These are phyloP conservation scores for Aspidiotus rigidus DNA, from an alignment of 2,888 invertebrate species.

Conservation along the genomic window DNA sequence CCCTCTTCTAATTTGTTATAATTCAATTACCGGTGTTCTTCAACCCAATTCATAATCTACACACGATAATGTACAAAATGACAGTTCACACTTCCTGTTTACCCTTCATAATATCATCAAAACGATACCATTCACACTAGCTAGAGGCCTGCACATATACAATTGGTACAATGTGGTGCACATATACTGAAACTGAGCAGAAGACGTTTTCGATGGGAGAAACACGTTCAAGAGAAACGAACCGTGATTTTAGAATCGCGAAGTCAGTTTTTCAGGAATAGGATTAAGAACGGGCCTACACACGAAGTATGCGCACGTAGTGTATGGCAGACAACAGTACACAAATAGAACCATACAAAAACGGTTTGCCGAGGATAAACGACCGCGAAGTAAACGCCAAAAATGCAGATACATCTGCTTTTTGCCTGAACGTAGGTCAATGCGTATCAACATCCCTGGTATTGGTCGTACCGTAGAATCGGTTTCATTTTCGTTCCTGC, in stretches of 20 bases:
- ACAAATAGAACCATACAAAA: neutral
- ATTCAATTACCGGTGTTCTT: too few relatives aligned
- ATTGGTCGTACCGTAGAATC: neutral
- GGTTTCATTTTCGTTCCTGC: neutral
- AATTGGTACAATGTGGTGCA: too few relatives aligned
- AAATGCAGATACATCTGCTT: slow-evolving; percentile 3
- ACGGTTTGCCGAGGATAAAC: slow-evolving; percentile 1
- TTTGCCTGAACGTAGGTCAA: neutral
- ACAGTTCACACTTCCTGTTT: too few relatives aligned
- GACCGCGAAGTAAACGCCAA: neutral
- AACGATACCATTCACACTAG: too few relatives aligned
- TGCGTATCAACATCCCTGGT: neutral
- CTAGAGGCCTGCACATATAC: too few relatives aligned
- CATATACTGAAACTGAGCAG: too few relatives aligned
- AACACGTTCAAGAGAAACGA: slow-evolving; percentile 1
- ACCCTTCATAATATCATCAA: too few relatives aligned
- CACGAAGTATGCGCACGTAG: neutral
- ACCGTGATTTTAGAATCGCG: neutral
- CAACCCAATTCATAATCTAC: too few relatives aligned
- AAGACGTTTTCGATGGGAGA: neutral
- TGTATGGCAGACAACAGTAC: neutral
- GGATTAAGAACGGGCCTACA: neutral
- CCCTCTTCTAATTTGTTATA: too few relatives aligned
- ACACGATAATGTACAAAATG: too few relatives aligned
- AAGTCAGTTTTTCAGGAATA: neutral